These are phyloP conservation scores for Bujurquina vittata DNA, from an alignment of 2,113 vertebrate species.

Conservation along the genomic window DNA sequence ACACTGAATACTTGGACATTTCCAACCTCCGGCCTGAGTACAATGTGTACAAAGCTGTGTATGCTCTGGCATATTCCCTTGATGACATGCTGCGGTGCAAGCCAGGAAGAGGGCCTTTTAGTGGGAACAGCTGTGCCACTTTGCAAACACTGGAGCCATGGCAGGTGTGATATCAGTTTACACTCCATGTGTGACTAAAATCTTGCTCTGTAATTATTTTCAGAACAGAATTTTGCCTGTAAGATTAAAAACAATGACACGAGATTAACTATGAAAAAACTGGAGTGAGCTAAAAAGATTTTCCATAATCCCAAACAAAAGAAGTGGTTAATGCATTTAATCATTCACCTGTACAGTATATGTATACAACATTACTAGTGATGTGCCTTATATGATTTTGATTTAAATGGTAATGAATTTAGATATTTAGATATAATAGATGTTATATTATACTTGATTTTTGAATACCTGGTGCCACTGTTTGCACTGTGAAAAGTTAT, in stretches of 20 bases:
- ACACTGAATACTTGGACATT: constrained; percentile 57
- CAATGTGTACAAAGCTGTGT: constrained; percentile 80
- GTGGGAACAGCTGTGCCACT: constrained; percentile 29
- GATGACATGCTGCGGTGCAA: constrained; percentile 42
- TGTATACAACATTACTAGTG: not conserved
- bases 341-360: not conserved
- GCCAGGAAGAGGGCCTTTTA: constrained; percentile 1
- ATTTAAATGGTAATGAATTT: not conserved
- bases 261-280: not conserved
- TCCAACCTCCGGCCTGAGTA: constrained; percentile 70
- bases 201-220: not conserved
- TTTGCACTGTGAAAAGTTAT: not conserved
- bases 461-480: not conserved
- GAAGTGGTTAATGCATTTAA: not conserved
- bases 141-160: constrained; percentile 64
- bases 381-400: not conserved
- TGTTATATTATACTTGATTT: not conserved
- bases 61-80: constrained; percentile 58
- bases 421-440: not conserved
- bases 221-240: not conserved
- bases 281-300: not conserved
- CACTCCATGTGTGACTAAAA: not conserved
- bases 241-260: too few species aligned
- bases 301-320: not conserved
- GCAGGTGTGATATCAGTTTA: constrained; percentile 59